A percentile compares a stretch with the other conserved stretches of the same genome.
phyloP scores from a whole-genome alignment of 2,888 invertebrate genomes.

The Nymphalis polychloros region DNA sequence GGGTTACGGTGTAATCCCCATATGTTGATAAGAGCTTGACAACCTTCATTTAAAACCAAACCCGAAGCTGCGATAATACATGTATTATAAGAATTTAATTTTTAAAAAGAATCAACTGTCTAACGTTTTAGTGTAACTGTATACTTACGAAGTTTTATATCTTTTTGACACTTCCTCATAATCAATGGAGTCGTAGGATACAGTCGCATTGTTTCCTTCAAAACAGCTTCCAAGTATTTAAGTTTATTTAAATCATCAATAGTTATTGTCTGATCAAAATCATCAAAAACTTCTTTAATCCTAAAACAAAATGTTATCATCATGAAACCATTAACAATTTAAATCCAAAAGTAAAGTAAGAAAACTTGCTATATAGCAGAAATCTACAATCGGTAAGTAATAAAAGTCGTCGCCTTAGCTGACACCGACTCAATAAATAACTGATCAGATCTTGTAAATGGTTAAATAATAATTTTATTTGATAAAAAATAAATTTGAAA shows the following conservation, averaged over 20 bases:
- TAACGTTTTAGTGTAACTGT: background rate
- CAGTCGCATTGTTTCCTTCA: conserved; percentile 53
- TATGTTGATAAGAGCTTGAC: conserved; percentile 46
- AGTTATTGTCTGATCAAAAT: conserved; percentile 41
- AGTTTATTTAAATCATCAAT: conserved; percentile 47
- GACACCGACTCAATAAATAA: too few relatives aligned
- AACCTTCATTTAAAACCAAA: conserved; percentile 43
- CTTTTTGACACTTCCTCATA: conserved; percentile 46
- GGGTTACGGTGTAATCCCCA: conserved; percentile 58
- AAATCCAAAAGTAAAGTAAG: too few relatives aligned
- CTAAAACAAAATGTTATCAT: conserved; percentile 34
- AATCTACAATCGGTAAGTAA: too few relatives aligned
- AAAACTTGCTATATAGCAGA: too few relatives aligned
- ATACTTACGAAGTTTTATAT: conserved; percentile 44
- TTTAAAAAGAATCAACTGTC: background rate
- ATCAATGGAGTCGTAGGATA: conserved; percentile 52
- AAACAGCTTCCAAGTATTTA: conserved; percentile 53
- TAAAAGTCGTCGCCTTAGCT: too few relatives aligned
- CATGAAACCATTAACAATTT: too few relatives aligned
- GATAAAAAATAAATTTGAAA: too few relatives aligned
- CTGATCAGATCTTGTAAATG: too few relatives aligned
- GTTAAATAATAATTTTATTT: too few relatives aligned
- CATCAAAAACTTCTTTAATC: conserved; percentile 46
- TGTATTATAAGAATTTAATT: background rate
- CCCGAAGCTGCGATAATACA: conserved; percentile 37